Evolutionary conservation across 1,140 invertebrate species (phyloP).

Genomic region (Scaptomyza pallida): DNA sequence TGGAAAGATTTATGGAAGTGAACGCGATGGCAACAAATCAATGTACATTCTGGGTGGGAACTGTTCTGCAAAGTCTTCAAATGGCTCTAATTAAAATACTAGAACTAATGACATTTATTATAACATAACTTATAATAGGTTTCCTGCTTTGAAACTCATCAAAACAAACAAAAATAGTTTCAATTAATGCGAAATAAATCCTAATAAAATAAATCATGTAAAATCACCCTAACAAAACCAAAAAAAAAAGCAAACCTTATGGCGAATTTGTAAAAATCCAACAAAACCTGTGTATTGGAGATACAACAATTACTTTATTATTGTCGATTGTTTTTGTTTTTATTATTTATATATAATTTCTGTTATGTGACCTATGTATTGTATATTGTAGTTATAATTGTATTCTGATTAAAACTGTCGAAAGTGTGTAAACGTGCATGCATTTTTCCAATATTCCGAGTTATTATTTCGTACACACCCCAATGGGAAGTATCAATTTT

Average conservation of each 20-base stretch:
- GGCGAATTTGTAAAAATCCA: conserved; percentile 20
- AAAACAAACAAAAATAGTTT: conserved; percentile 36
- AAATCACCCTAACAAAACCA: conserved; percentile 32
- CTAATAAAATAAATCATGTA: conserved; percentile 41
- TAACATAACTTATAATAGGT: conserved; percentile 46
- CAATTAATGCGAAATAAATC: conserved; percentile 33
- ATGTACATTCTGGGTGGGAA: conserved; percentile 77
- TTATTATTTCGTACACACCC: conserved; percentile 1
- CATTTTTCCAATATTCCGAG: conserved; percentile 1
- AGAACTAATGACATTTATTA: conserved; percentile 45
- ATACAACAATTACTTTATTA: neutral
- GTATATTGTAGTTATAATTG: conserved; percentile 21
- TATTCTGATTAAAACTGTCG: conserved; percentile 20
- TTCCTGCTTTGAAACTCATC: conserved; percentile 51
- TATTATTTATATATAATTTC: neutral
- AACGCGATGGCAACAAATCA: conserved; percentile 79
- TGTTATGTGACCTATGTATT: conserved; percentile 18
- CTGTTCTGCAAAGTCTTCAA: conserved; percentile 75
- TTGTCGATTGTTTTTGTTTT: conserved; percentile 1
- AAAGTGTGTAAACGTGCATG: conserved; percentile 13
- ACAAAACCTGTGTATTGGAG: conserved; percentile 16
- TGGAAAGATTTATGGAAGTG: conserved; percentile 97
- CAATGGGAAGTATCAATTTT: conserved; percentile 16
- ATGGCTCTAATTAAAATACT: conserved; percentile 78
- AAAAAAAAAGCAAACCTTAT: conserved; percentile 21